A percentile compares a stretch with the other conserved stretches of the same genome.
phyloP scores from a whole-genome alignment of 2,797 vertebrate species.

The Tragelaphus oryx region DNA sequence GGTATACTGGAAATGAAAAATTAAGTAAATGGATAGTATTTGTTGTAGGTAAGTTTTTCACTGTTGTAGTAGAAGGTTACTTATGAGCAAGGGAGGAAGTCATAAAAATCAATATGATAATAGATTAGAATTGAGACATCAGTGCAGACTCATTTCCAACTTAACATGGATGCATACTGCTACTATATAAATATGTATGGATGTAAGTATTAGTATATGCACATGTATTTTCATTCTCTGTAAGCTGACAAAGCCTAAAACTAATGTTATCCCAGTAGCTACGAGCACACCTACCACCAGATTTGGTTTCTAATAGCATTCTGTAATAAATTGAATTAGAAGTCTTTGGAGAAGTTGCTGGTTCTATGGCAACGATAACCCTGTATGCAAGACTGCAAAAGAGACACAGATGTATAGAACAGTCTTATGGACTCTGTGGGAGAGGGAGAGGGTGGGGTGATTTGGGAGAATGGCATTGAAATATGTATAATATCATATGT shows the following conservation, averaged over 20 bases:
- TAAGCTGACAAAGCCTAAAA: neutral
- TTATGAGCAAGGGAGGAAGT: neutral
- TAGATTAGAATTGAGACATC: neutral
- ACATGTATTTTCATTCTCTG: neutral
- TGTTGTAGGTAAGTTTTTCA: neutral
- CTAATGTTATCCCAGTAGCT: neutral
- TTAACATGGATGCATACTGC: neutral
- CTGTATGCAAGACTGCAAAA: too few relatives aligned
- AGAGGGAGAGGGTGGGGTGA: too few relatives aligned
- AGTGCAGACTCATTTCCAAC: neutral
- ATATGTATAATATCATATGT: too few relatives aligned
- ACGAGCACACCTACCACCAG: neutral
- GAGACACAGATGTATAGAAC: too few relatives aligned
- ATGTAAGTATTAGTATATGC: neutral
- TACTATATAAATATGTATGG: neutral
- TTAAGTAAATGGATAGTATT: neutral
- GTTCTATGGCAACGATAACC: neutral
- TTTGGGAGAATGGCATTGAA: too few relatives aligned
- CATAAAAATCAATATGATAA: neutral
- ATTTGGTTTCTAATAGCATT: neutral
- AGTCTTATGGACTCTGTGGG: too few relatives aligned
- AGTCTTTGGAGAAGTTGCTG: neutral
- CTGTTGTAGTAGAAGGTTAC: neutral
- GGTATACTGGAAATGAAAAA: neutral
- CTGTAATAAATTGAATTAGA: neutral